Evolutionary conservation across 2,797 vertebrate species (phyloP).

Genomic region (Oreochromis grahami): DNA sequence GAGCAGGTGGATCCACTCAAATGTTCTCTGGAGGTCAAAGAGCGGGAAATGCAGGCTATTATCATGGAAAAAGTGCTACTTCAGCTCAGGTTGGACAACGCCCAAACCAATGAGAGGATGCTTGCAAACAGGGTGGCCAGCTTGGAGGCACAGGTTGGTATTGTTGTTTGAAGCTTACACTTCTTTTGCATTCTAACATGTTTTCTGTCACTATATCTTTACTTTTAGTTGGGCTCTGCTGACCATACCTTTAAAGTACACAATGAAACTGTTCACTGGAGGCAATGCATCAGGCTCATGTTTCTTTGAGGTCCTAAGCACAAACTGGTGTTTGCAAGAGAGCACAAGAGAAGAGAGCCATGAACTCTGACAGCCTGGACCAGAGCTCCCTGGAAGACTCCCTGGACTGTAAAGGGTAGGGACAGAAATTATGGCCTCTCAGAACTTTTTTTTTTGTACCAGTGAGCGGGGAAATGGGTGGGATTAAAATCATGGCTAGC

Average conservation of each 20-base stretch:
- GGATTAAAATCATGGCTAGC: neutral
- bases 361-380: slow-evolving; percentile 86
- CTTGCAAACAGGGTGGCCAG: slow-evolving; percentile 75
- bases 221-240: slow-evolving; percentile 43
- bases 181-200: rapidly evolving
- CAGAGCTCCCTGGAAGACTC: slow-evolving; percentile 78
- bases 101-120: slow-evolving; percentile 64
- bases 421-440: neutral
- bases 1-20: slow-evolving; percentile 75
- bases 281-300: too few relatives aligned
- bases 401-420: slow-evolving; percentile 76
- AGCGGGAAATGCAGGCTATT: slow-evolving; percentile 70
- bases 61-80: slow-evolving; percentile 69
- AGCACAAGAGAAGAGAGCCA: slow-evolving; percentile 3
- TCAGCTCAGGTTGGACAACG: slow-evolving; percentile 77
- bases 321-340: slow-evolving; percentile 5
- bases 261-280: slow-evolving; percentile 48
- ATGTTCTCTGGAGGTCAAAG: slow-evolving; percentile 62
- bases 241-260: slow-evolving; percentile 76
- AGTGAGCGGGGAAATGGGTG: neutral
- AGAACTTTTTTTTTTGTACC: neutral
- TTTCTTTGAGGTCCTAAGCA: neutral
- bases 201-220: neutral
- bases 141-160: slow-evolving; percentile 84
- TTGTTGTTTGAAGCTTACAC: rapidly evolving